Conservation (phyloP, 1,140 invertebrate species). For the Ridgeia piscesae region DNA sequence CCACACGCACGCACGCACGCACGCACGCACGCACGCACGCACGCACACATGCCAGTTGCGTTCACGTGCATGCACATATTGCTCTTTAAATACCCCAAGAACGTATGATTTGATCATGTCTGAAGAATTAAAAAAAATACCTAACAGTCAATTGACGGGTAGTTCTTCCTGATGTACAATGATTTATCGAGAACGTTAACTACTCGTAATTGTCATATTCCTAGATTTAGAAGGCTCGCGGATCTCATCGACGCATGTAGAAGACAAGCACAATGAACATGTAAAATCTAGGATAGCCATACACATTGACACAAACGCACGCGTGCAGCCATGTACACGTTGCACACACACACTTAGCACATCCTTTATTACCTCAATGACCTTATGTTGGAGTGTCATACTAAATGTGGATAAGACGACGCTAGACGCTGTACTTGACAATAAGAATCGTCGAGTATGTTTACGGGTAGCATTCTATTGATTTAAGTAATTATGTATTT, state of each 20-base stretch:
- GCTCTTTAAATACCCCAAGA: neutral
- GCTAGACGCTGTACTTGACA: neutral
- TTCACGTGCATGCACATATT: neutral
- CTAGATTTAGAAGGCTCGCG: neutral
- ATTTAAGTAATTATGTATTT: neutral
- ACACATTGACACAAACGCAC: too few species aligned
- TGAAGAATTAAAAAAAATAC: neutral
- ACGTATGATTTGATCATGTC: neutral
- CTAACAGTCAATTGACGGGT: neutral
- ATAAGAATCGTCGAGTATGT: neutral
- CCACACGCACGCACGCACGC: too few species aligned
- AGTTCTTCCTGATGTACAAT: neutral
- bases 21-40: too few species aligned
- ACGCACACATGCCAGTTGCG: too few species aligned
- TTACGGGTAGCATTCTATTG: neutral
- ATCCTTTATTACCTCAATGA: too few species aligned
- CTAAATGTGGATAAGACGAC: neutral
- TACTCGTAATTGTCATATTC: neutral
- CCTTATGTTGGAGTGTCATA: too few species aligned
- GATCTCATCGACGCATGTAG: neutral
- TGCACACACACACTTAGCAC: too few species aligned
- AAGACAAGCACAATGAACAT: too few species aligned
- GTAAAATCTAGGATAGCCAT: too few species aligned
- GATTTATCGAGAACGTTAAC: neutral
- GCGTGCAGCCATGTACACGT: too few species aligned